A percentile compares a stretch with the other conserved stretches of the same genome.
phyloP scores from a whole-genome alignment of 2,888 invertebrate species.

The Acleris literana region DNA sequence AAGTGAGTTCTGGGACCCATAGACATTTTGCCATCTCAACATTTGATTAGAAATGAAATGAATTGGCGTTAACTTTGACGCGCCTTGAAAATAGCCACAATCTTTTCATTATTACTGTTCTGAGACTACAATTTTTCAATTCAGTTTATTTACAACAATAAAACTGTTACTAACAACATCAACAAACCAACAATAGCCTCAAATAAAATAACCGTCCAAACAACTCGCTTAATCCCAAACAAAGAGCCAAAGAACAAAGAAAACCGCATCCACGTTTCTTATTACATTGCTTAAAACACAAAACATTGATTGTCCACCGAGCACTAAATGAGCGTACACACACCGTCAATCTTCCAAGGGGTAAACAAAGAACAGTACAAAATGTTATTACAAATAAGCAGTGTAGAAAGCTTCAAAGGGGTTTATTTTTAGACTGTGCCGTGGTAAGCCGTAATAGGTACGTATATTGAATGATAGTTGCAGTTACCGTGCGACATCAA shows the following conservation, averaged over 20 bases:
- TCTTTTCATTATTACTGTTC: too few species aligned
- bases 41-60: too few species aligned
- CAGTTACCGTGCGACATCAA: conserved; percentile 31
- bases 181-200: conserved; percentile 6
- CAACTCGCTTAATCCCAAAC: conserved; percentile 27
- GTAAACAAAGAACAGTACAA: conserved; percentile 8
- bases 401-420: conserved; percentile 25
- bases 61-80: too few species aligned
- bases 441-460: background rate
- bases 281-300: conserved; percentile 32
- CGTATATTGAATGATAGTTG: conserved; percentile 35
- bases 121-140: too few species aligned
- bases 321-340: conserved; percentile 12
- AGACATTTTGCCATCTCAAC: too few species aligned
- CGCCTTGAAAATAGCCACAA: too few species aligned
- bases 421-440: conserved; percentile 30
- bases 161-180: background rate
- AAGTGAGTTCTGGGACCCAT: too few species aligned
- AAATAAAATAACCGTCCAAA: conserved; percentile 22
- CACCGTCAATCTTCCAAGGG: conserved; percentile 18
- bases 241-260: conserved; percentile 30
- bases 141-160: background rate
- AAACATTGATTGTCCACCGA: conserved; percentile 35
- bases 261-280: conserved; percentile 31
- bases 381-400: conserved; percentile 17